phyloP scores from a whole-genome alignment of 2,113 vertebrate species.

The Nyctereutes procyonoides region DNA sequence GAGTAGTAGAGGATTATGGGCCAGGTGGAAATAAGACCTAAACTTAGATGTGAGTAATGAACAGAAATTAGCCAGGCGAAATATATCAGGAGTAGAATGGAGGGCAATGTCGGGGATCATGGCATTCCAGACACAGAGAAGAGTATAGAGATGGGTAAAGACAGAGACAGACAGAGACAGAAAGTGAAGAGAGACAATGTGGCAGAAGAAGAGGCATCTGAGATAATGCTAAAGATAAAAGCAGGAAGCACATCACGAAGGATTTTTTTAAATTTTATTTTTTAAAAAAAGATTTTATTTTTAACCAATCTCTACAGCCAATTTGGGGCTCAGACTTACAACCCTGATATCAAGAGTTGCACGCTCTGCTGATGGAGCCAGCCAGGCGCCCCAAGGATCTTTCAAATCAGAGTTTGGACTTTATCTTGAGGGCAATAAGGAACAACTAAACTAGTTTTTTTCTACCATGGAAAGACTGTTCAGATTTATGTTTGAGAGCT shows the following conservation, averaged over 20 bases:
- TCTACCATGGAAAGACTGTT: not conserved
- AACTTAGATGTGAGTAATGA: not conserved
- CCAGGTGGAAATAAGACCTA: not conserved
- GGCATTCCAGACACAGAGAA: not conserved
- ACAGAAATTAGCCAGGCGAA: not conserved
- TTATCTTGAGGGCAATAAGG: slow-evolving; percentile 34
- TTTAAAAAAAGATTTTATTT: not conserved
- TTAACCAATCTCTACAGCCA: not conserved
- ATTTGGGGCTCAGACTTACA: not conserved
- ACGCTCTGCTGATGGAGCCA: not conserved
- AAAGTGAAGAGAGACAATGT: not conserved
- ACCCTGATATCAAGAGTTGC: not conserved
- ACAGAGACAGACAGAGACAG: not conserved
- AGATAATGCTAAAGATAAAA: not conserved
- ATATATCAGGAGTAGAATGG: not conserved
- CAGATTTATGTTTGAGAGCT: slow-evolving; percentile 31
- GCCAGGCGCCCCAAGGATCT: not conserved
- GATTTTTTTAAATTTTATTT: not conserved
- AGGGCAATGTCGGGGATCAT: not conserved
- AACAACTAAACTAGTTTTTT: not conserved
- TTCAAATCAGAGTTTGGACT: slow-evolving; percentile 4
- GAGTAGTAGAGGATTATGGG: not conserved
- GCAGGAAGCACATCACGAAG: not conserved
- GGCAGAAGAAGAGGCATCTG: not conserved
- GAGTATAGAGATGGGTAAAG: not conserved